A percentile compares a stretch with the other conserved stretches of the same genome.
Evolutionary conservation across 2,888 invertebrate genomes (phyloP).

Genomic region (Caenorhabditis sp.): DNA sequence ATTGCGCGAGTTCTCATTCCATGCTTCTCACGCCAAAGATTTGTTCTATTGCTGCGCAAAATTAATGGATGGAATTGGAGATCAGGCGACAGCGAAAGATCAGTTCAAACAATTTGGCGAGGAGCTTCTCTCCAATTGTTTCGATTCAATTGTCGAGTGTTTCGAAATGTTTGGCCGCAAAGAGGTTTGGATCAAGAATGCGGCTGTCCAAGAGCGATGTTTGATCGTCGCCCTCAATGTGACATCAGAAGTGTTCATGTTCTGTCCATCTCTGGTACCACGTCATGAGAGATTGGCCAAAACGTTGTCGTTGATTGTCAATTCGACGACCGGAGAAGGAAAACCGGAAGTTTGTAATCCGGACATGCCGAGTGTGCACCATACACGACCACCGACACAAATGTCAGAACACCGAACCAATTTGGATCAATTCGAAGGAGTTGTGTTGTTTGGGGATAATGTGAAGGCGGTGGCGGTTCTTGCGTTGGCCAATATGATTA

Average conservation of each 20-base stretch:
- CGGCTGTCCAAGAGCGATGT: slow-evolving; percentile 21
- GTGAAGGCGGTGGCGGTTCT: slow-evolving; percentile 24
- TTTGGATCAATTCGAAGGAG: slow-evolving; percentile 5
- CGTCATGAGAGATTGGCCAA: slow-evolving; percentile 30
- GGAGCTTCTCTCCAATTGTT: slow-evolving; percentile 12
- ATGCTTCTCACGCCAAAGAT: slow-evolving; percentile 20
- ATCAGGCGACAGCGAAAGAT: slow-evolving; percentile 2
- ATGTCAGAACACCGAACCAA: slow-evolving; percentile 17
- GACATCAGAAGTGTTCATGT: slow-evolving; percentile 21
- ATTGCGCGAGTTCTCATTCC: slow-evolving; percentile 12
- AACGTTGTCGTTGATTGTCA: slow-evolving; percentile 27
- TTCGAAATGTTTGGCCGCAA: slow-evolving; percentile 31
- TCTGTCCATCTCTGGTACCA: slow-evolving; percentile 21
- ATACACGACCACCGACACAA: slow-evolving; percentile 23
- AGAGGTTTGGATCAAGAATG: slow-evolving; percentile 17
- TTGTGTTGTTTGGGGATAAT: slow-evolving; percentile 23
- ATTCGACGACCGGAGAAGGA: neutral
- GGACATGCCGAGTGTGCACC: slow-evolving; percentile 24
- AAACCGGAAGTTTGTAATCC: slow-evolving; percentile 15
- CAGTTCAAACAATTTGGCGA: slow-evolving; percentile 16
- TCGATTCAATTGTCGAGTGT: slow-evolving; percentile 33
- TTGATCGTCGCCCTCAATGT: slow-evolving; percentile 16
- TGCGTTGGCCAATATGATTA: slow-evolving; percentile 29
- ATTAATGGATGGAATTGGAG: slow-evolving; percentile 38
- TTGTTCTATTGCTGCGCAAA: slow-evolving; percentile 25